A percentile compares a stretch with the other conserved stretches of the same genome.
Evolutionary conservation across 1,140 invertebrate genomes (phyloP).

Genomic region (Polyergus mexicanus): DNA sequence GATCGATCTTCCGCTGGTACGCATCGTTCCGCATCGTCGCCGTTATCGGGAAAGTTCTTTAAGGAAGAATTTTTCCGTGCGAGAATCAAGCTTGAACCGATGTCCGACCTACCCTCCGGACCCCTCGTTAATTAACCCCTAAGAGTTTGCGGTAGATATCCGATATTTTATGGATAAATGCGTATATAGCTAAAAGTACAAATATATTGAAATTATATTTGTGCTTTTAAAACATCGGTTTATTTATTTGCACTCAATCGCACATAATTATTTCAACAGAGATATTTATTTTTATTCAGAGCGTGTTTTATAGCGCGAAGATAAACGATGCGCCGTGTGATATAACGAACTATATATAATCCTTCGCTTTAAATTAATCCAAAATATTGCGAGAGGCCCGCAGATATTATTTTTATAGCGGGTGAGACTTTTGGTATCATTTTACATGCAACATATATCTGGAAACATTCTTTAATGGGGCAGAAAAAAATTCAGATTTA

Average conservation of each 20-base stretch:
- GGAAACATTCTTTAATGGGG: not conserved
- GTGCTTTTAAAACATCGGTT: not conserved
- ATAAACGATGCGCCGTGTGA: not conserved
- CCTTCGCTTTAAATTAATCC: constrained; percentile 46
- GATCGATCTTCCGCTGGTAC: constrained; percentile 53
- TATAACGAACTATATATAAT: constrained; percentile 37
- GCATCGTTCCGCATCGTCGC: constrained; percentile 55
- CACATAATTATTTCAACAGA: not conserved
- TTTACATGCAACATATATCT: constrained; percentile 3
- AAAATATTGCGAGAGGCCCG: not conserved
- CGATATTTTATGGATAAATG: not conserved
- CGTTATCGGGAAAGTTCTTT: constrained; percentile 42
- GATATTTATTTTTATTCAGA: not conserved
- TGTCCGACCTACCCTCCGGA: not conserved
- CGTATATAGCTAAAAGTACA: not conserved
- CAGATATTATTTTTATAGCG: constrained; percentile 39
- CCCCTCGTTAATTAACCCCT: constrained; percentile 3
- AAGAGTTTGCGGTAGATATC: not conserved
- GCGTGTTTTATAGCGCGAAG: not conserved
- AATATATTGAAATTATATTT: constrained; percentile 4
- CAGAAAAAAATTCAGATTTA: not conserved
- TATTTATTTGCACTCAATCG: not conserved
- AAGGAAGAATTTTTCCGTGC: constrained; percentile 26
- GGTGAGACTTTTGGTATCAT: constrained; percentile 37
- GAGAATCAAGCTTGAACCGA: not conserved